phyloP scores from a whole-genome alignment of 2,113 vertebrate species.

The Vidua chalybeata region DNA sequence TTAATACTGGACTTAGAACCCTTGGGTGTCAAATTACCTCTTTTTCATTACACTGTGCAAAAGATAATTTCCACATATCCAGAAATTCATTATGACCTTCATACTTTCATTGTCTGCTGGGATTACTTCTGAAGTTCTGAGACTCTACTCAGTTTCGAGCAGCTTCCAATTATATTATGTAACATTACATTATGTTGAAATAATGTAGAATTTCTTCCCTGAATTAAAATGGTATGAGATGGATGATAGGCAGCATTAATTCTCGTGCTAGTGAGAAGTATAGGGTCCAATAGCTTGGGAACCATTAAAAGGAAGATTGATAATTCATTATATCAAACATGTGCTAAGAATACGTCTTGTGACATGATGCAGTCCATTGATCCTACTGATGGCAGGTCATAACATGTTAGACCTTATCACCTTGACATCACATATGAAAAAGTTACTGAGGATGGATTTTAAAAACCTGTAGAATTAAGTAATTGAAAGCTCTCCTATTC shows the following conservation, averaged over 20 bases:
- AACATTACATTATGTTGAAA: conserved; percentile 17
- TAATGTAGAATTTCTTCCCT: conserved; percentile 25
- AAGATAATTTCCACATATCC: conserved; percentile 12
- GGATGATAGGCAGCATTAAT: conserved; percentile 27
- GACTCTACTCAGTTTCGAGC: background rate
- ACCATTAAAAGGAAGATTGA: conserved; percentile 8
- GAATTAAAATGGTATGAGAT: conserved; percentile 12
- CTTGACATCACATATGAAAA: background rate
- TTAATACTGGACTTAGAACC: background rate
- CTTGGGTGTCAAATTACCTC: background rate
- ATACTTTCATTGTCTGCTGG: conserved; percentile 1
- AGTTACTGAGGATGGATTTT: background rate
- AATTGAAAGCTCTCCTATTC: background rate
- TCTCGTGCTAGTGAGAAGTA: background rate
- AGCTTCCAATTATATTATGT: conserved; percentile 19
- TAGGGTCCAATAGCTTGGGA: background rate
- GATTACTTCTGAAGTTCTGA: conserved; percentile 28
- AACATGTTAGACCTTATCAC: background rate
- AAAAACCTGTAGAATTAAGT: background rate
- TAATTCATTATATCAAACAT: background rate
- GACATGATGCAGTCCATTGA: conserved; percentile 1
- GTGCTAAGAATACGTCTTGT: background rate
- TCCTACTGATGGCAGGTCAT: background rate
- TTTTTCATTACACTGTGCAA: background rate
- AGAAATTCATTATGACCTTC: conserved; percentile 47